phyloP scores from a whole-genome alignment of 1,140 invertebrate genomes.

The Bombus huntii region DNA sequence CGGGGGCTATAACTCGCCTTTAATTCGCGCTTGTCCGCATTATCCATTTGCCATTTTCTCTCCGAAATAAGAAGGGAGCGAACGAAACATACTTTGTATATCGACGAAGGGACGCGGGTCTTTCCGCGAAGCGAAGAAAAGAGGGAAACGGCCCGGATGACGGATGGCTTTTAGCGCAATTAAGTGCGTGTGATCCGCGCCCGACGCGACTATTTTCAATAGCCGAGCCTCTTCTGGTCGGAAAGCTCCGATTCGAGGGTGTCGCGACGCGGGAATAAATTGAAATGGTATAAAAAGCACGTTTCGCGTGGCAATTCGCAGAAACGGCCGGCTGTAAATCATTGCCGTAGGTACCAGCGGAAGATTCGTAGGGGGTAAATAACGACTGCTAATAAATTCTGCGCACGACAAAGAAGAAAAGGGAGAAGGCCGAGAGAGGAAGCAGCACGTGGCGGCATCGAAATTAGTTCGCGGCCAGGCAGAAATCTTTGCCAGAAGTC shows the following conservation, averaged over 20 bases:
- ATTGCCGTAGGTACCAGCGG: slow-evolving; percentile 27
- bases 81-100: not conserved
- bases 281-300: slow-evolving; percentile 28
- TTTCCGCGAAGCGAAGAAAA: not conserved
- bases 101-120: not conserved
- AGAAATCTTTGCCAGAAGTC: slow-evolving; percentile 36
- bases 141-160: not conserved
- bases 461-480: not conserved
- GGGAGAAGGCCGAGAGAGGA: slow-evolving; percentile 8
- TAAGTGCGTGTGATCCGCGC: not conserved
- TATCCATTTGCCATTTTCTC: not conserved
- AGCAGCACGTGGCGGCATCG: slow-evolving; percentile 17
- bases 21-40: too few species aligned
- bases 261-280: slow-evolving; percentile 40
- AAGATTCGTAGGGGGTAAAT: slow-evolving; percentile 47
- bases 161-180: slow-evolving; percentile 28
- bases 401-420: slow-evolving; percentile 4
- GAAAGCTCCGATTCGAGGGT: slow-evolving; percentile 17
- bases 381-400: slow-evolving; percentile 65
- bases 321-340: slow-evolving; percentile 45
- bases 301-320: slow-evolving; percentile 27
- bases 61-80: not conserved
- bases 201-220: too few species aligned
- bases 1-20: too few species aligned
- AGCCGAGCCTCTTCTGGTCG: not conserved